phyloP scores from a whole-genome alignment of 2,113 vertebrate species.

The Stictonetta naevosa region DNA sequence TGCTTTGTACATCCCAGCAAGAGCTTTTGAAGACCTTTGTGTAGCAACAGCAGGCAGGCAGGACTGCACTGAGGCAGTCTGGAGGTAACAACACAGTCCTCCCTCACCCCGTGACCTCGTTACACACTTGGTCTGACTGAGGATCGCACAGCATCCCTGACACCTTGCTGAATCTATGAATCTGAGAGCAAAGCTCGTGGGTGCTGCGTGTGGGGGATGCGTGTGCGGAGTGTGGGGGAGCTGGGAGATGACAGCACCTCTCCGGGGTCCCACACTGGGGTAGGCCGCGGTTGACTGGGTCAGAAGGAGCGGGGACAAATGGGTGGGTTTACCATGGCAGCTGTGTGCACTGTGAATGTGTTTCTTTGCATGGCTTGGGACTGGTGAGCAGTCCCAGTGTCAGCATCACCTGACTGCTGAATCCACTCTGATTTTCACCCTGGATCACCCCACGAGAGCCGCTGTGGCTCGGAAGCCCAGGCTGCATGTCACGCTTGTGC shows the following conservation, averaged over 20 bases:
- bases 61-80: neutral
- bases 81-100: neutral
- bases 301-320: neutral
- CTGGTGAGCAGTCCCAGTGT: rapidly evolving
- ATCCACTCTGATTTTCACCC: too few relatives aligned
- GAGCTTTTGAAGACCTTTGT: neutral
- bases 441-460: too few relatives aligned
- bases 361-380: neutral
- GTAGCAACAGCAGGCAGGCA: neutral
- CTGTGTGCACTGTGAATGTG: rapidly evolving
- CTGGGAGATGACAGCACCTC: neutral
- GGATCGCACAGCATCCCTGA: neutral
- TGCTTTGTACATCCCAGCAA: neutral
- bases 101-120: neutral
- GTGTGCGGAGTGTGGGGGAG: neutral
- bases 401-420: neutral
- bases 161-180: neutral
- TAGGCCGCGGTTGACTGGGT: neutral
- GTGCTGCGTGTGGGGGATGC: rapidly evolving
- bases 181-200: neutral
- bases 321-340: neutral
- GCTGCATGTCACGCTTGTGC: rapidly evolving
- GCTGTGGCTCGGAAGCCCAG: too few relatives aligned
- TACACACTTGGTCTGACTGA: neutral
- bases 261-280: neutral